phyloP scores from a whole-genome alignment of 2,888 invertebrate genomes.

The Eristalinus aeneus region DNA sequence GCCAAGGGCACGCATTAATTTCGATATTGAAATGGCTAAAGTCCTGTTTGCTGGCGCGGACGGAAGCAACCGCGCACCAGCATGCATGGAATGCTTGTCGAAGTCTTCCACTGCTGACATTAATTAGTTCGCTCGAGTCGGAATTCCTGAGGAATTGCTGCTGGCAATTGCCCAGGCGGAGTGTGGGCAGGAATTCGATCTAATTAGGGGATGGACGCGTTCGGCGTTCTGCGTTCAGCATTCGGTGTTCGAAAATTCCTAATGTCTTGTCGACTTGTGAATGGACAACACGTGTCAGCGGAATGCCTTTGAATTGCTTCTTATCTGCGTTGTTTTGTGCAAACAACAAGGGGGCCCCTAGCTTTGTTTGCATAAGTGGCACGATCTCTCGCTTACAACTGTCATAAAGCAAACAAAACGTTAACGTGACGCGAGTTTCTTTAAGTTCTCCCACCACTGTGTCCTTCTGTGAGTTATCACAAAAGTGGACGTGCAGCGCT shows the following conservation, averaged over 20 bases:
- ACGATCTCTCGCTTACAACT: neutral
- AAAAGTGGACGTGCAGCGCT: neutral
- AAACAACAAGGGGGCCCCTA: neutral
- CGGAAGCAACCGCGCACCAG: conserved; percentile 3
- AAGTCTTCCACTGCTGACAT: conserved; percentile 20
- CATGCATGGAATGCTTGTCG: conserved; percentile 25
- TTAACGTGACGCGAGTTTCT: neutral
- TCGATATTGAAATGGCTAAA: conserved; percentile 15
- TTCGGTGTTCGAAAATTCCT: neutral
- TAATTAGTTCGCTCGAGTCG: conserved; percentile 37
- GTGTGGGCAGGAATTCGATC: conserved; percentile 1
- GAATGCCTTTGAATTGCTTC: neutral
- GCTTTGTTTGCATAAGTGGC: neutral
- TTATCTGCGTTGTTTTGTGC: neutral
- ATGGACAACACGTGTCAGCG: neutral
- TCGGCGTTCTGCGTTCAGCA: neutral
- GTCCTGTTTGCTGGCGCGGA: neutral
- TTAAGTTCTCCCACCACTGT: neutral
- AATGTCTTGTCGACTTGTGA: neutral
- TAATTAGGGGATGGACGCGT: conserved; percentile 24
- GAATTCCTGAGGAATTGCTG: conserved; percentile 10
- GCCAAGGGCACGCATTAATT: conserved; percentile 26
- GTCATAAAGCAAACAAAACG: neutral
- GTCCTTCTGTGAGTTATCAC: neutral
- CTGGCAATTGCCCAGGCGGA: neutral